Percentiles rank a stretch among this genome's conserved stretches.
Conservation (phyloP, 2,888 invertebrate species). For the Deilephila porcellus region DNA sequence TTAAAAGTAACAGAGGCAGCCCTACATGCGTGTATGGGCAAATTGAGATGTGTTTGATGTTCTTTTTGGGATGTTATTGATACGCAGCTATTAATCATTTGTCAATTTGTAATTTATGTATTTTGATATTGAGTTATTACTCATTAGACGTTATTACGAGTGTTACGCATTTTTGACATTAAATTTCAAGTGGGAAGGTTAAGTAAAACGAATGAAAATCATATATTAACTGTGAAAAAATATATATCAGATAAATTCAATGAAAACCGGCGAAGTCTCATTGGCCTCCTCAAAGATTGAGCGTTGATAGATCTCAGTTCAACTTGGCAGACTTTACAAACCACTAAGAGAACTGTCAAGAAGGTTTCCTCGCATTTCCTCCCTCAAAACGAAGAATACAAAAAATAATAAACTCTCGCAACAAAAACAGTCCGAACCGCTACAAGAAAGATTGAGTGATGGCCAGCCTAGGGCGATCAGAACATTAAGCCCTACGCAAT, state of each 20-base stretch:
- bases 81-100: slow-evolving; percentile 40
- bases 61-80: slow-evolving; percentile 36
- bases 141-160: slow-evolving; percentile 4
- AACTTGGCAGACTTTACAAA: too few relatives aligned
- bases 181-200: neutral
- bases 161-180: neutral
- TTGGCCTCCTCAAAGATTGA: too few relatives aligned
- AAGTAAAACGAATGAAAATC: neutral
- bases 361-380: neutral
- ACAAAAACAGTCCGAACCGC: slow-evolving; percentile 34
- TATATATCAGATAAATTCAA: too few relatives aligned
- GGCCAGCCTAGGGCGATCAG: slow-evolving; percentile 75
- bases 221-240: too few relatives aligned
- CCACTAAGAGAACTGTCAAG: too few relatives aligned
- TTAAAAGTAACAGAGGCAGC: neutral
- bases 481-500: slow-evolving; percentile 78
- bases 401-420: slow-evolving; percentile 14
- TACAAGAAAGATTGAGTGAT: slow-evolving; percentile 47
- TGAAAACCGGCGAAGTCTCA: too few relatives aligned
- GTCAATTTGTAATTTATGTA: slow-evolving; percentile 42
- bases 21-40: slow-evolving; percentile 33
- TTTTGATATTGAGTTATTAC: slow-evolving; percentile 38
- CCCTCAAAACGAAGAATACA: neutral
- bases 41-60: slow-evolving; percentile 42
- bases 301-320: too few relatives aligned